A percentile compares a stretch with the other conserved stretches of the same genome.
Evolutionary conservation across 1,140 invertebrate species (phyloP).

Genomic region (Macrostomum lignano): DNA sequence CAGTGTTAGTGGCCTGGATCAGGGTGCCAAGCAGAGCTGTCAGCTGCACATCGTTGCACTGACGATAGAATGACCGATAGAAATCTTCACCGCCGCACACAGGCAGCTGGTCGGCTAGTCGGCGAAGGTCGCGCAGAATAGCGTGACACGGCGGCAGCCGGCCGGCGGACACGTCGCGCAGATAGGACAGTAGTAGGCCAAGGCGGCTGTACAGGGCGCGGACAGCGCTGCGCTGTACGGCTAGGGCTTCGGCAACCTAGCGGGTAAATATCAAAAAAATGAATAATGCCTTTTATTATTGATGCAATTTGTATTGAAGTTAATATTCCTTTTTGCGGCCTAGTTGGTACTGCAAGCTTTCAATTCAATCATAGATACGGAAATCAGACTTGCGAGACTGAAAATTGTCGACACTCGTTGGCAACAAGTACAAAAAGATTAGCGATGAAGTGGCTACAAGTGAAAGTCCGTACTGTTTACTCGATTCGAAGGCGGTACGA

Average conservation of each 20-base stretch:
- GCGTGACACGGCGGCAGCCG: constrained; percentile 59
- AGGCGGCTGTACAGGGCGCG: constrained; percentile 82
- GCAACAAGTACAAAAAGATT: too few species aligned
- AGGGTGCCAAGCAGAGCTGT: constrained; percentile 81
- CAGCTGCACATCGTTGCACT: constrained; percentile 83
- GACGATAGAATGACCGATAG: constrained; percentile 67
- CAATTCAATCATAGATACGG: too few species aligned
- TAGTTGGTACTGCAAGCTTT: too few species aligned
- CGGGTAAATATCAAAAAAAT: constrained; percentile 6
- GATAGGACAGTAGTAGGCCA: constrained; percentile 58
- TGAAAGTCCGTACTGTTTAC: too few species aligned
- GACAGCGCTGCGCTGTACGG: constrained; percentile 73
- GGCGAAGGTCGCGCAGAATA: constrained; percentile 60
- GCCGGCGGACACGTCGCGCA: constrained; percentile 41
- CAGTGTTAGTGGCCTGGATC: constrained; percentile 79
- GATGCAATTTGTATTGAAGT: too few species aligned
- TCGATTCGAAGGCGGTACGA: too few species aligned
- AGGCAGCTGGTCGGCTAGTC: constrained; percentile 61
- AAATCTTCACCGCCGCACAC: constrained; percentile 63
- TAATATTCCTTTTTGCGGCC: too few species aligned
- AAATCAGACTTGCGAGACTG: too few species aligned
- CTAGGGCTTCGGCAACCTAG: constrained; percentile 61
- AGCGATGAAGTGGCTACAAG: too few species aligned
- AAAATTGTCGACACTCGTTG: too few species aligned
- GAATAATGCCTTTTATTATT: constrained; percentile 5